Evolutionary conservation across 1,140 invertebrate genomes (phyloP), one percentile per base, ranked within the genome.

Genomic region (Augochlora pura): DNA sequence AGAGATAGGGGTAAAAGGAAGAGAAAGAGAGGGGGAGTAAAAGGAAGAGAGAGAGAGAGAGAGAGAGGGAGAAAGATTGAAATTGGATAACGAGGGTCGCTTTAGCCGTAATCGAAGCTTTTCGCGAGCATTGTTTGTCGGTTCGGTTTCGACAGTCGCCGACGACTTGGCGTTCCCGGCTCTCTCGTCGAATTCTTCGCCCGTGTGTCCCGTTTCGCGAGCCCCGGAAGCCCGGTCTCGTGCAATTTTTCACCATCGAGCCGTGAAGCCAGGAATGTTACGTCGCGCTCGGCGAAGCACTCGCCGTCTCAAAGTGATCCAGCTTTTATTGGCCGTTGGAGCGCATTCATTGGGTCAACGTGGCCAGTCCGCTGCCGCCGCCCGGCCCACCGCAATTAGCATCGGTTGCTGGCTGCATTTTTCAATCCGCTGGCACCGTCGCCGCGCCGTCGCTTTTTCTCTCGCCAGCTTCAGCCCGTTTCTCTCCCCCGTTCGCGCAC

Each of bases 311-410:
- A 81, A 86, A 80, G 85, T 52, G 76, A 78, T 65, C 62, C 78
- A 73, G 81, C 83, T 82, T 86, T 86, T 82, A 64, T 88, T 82
- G 78, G 68, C 64, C 86, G 77, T 72, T 75, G 80, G 79, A 59
- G 70, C 77, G 79, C 76, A 83, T 86, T 88, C 72, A 80, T 86
- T 77, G 76, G 68, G 60, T 69, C 78, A 82, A 27, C 65, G 66
- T 64, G 59, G 32, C 52, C 7, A 62, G 0, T 42, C 54, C 59
- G 18, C 54, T 49, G 18, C 38, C 68, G 42, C 75, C 72, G 75
- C 54, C 66, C 75, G 72, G 46, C 63, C 62, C 59, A 52, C 77
- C 73, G 86, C 81, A 86, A 88, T 88, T 86, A 87, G 67, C 74
- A 54, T n/a, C 18, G 42, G 62, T 21, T 27, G 64, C 72, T 82